Conservation (phyloP, 1,140 invertebrate species). For the Trichonephila inaurata region DNA sequence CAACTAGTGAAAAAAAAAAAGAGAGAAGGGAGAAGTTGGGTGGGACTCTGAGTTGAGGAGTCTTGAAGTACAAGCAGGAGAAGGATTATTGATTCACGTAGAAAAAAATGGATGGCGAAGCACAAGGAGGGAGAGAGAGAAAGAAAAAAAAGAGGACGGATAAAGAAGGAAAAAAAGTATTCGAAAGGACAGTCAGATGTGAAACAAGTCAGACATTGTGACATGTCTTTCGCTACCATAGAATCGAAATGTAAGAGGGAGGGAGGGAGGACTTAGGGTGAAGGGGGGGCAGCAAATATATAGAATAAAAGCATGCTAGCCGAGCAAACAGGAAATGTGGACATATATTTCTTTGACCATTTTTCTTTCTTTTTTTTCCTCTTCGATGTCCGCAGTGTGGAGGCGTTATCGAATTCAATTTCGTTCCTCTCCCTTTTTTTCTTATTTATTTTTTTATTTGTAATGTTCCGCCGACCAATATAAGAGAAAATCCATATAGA, state of each 20-base stretch:
- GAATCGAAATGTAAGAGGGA: conserved; percentile 53
- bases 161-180: background rate
- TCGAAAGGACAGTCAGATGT: conserved; percentile 64
- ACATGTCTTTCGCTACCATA: conserved; percentile 66
- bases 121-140: conserved; percentile 19
- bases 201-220: conserved; percentile 75
- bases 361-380: conserved; percentile 40
- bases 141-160: background rate
- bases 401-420: conserved; percentile 74
- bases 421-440: conserved; percentile 30
- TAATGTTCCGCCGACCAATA: background rate
- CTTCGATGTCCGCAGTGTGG: conserved; percentile 41
- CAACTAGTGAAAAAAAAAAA: no score
- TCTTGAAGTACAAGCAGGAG: conserved; percentile 28
- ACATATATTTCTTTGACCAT: conserved; percentile 65
- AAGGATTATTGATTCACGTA: conserved; percentile 64
- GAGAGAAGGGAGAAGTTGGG: background rate
- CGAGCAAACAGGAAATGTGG: conserved; percentile 74
- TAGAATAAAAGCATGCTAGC: conserved; percentile 70
- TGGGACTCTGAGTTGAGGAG: background rate
- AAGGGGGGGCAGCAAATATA: conserved; percentile 13
- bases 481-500: conserved; percentile 34
- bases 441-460: conserved; percentile 8
- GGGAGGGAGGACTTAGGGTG: background rate
- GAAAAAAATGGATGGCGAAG: background rate